phyloP scores from a whole-genome alignment of 2,888 invertebrate species.

The Empis livida region DNA sequence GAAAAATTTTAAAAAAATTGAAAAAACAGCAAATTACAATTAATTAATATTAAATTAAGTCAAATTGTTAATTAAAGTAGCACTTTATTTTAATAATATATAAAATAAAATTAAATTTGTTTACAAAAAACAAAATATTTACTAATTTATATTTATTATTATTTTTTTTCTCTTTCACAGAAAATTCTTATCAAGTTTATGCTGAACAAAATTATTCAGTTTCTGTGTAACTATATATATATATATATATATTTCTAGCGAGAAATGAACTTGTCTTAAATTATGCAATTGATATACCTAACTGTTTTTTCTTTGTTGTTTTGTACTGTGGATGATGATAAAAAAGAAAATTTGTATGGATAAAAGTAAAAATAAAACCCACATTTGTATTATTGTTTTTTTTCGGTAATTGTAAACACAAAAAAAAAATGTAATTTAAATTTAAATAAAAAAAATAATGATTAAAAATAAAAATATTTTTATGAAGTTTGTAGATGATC shows the following conservation, averaged over 20 bases:
- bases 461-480: slow-evolving; percentile 11
- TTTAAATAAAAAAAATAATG: background rate
- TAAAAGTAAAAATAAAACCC: slow-evolving; percentile 3
- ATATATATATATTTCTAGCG: background rate
- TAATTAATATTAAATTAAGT: background rate
- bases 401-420: slow-evolving; percentile 8
- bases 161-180: slow-evolving; percentile 22
- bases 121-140: background rate
- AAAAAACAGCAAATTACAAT: no score
- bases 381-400: slow-evolving; percentile 2
- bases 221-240: slow-evolving; percentile 22
- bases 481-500: slow-evolving; percentile 11
- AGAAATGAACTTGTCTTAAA: no score
- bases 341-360: slow-evolving; percentile 5
- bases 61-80: no score
- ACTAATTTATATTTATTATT: slow-evolving; percentile 5
- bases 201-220: slow-evolving; percentile 32
- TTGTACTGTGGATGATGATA: no score
- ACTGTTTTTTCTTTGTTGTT: no score
- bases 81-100: no score
- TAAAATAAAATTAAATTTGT: no score
- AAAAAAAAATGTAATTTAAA: slow-evolving; percentile 2
- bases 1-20: no score
- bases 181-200: slow-evolving; percentile 29
- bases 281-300: no score